Evolutionary conservation across 2,888 invertebrate genomes (phyloP), one percentile per base, ranked within the genome.

Genomic region (Melangyna quadrimaculata): DNA sequence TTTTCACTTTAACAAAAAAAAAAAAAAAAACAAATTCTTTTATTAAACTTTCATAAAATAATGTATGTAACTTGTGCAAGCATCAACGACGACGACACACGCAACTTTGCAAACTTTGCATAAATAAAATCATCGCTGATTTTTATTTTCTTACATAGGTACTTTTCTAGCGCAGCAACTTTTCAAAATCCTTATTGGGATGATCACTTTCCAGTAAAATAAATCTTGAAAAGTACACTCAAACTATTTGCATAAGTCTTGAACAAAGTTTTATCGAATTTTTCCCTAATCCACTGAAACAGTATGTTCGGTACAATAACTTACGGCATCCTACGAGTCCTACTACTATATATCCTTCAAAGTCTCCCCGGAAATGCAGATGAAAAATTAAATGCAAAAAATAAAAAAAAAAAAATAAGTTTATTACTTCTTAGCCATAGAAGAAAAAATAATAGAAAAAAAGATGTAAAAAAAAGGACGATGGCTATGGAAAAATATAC

Each of bases 191-290:
- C 81, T 53, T 77, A 40, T 69, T 43, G 35, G 57, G 55, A 48
- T 48, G 48, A 73, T 55, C 70, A 65, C 57, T 57, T 40, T 53
- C 40, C 53, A 55, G 40, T 69, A 65, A 69, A 61, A 79, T 74
- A 79, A 84, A 84, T 75, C 65, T 67, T 40, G 2, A 48, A 45
- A 73, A 79, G 73, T 71, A 37, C 57, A 32, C 57, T 71, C 75
- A 48, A 80, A 86, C 80, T 80, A 86, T 80, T 86, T 86, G 77
- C 86, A 81, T 86, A 45, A 69, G 63, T 78, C 75, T 69, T 69
- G 35, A 67, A 37, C 53, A 65, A 72, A 78, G 69, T 82, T 78
- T 78, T 69, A 65, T 70, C 74, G 74, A 71, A 35, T 75, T 78
- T 77, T 61, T 45, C 35, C 57, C 40, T 74, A 78, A 78, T 78